Conservation (phyloP, 30 jellyfish, hydroid and myxozoan species). For the Pseudorhiza aurosa region DNA sequence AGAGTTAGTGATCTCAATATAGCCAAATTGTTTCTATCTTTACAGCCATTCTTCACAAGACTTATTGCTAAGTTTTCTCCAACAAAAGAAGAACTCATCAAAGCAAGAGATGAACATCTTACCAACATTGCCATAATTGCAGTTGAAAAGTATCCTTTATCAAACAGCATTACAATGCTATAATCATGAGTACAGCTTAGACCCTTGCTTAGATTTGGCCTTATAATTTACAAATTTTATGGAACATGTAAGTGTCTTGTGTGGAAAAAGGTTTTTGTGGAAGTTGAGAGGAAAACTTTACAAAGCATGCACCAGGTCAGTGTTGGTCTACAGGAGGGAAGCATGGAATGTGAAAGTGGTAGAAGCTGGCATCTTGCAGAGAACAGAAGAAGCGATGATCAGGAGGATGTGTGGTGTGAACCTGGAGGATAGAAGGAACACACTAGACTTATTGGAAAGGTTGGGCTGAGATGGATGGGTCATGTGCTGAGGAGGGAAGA, state of each 20-base stretch:
- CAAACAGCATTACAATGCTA: not conserved
- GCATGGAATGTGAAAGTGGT: constrained; percentile 1
- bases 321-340: not conserved
- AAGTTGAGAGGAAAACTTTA: not conserved
- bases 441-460: too few species aligned
- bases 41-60: constrained; percentile 49
- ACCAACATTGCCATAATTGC: not conserved
- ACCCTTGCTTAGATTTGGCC: not conserved
- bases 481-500: not conserved
- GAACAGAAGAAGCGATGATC: constrained; percentile 1
- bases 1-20: too few species aligned
- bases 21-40: not conserved
- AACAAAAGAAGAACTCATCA: constrained; percentile 1
- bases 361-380: not conserved
- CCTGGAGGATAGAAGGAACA: constrained; percentile 2
- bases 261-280: not conserved
- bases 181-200: too few species aligned
- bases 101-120: constrained; percentile 25
- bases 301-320: not conserved
- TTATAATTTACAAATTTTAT: not conserved
- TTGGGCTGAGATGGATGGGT: not conserved
- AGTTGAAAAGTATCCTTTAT: constrained; percentile 61
- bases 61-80: constrained; percentile 11
- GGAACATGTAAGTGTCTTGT: not conserved
- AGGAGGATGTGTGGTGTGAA: constrained; percentile 7